These are phyloP conservation scores for Zygothrica quintamaculata DNA, from an alignment of 2,888 invertebrate genomes.

Conservation along the genomic window DNA sequence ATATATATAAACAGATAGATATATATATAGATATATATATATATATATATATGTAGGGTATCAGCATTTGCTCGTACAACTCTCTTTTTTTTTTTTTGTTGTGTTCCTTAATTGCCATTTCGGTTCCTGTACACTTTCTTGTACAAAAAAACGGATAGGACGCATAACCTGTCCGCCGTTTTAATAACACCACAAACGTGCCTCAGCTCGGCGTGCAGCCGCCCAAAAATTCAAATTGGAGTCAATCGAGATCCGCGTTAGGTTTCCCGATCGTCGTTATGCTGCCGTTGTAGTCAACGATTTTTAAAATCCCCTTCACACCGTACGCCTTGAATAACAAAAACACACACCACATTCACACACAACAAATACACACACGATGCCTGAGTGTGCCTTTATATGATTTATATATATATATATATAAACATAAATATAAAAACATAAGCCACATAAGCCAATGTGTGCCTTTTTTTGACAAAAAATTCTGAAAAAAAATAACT, in stretches of 20 bases:
- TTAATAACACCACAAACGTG: conserved; percentile 78
- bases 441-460: conserved; percentile 49
- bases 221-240: conserved; percentile 33
- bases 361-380: conserved; percentile 36
- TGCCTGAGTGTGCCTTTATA: conserved; percentile 67
- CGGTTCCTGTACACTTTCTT: conserved; percentile 72
- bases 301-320: conserved; percentile 74
- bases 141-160: conserved; percentile 64
- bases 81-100: conserved; percentile 50
- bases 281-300: conserved; percentile 74
- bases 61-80: conserved; percentile 23
- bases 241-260: conserved; percentile 23
- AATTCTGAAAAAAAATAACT: conserved; percentile 27
- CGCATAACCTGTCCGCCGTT: conserved; percentile 60
- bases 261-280: conserved; percentile 52
- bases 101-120: conserved; percentile 50
- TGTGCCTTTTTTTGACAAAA: conserved; percentile 76
- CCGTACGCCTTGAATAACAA: conserved; percentile 46
- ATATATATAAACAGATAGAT: too few relatives aligned
- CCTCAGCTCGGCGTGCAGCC: conserved; percentile 75
- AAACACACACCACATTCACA: conserved; percentile 37
- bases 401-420: too few relatives aligned
- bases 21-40: conserved; percentile 7
- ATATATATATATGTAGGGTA: conserved; percentile 37
- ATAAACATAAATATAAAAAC: conserved; percentile 33